These are phyloP conservation scores for Liopterus haemorrhoidalis DNA, from an alignment of 2,888 invertebrate genomes.

Conservation along the genomic window DNA sequence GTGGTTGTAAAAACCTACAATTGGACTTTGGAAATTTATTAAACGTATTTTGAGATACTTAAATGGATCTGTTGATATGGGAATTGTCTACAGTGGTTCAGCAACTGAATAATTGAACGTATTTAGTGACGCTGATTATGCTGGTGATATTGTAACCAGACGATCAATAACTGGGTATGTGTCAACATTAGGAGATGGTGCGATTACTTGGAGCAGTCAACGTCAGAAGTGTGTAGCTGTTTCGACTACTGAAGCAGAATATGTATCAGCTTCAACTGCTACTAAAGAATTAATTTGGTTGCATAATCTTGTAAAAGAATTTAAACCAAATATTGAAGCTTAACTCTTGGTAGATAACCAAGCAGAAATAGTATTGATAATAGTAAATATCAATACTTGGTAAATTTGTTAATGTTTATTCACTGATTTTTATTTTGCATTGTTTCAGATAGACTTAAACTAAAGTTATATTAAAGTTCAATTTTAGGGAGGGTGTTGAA, in stretches of 20 bases:
- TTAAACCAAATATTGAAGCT: slow-evolving; percentile 20
- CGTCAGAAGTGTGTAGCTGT: slow-evolving; percentile 34
- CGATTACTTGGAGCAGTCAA: slow-evolving; percentile 33
- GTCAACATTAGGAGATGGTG: slow-evolving; percentile 27
- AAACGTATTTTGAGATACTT: slow-evolving; percentile 10
- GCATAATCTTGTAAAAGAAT: slow-evolving; percentile 22
- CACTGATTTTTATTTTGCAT: too few species aligned
- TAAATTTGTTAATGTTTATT: too few species aligned
- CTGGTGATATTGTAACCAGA: slow-evolving; percentile 16
- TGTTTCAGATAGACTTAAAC: too few species aligned
- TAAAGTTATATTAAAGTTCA: too few species aligned
- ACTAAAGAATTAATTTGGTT: slow-evolving; percentile 34
- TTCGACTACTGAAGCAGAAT: slow-evolving; percentile 33
- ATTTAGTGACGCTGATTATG: slow-evolving; percentile 26
- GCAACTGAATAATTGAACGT: slow-evolving; percentile 11
- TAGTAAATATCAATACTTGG: too few species aligned
- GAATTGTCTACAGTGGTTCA: slow-evolving; percentile 5
- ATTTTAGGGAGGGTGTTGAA: too few species aligned
- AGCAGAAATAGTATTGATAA: slow-evolving; percentile 29
- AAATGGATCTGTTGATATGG: slow-evolving; percentile 2
- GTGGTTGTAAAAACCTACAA: slow-evolving; percentile 1
- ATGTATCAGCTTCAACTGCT: slow-evolving; percentile 33
- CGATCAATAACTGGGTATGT: slow-evolving; percentile 15
- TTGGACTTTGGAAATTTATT: neutral
- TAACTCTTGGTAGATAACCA: slow-evolving; percentile 30